Conservation (phyloP, 1,140 invertebrate species). For the Drosophila jambulina region DNA sequence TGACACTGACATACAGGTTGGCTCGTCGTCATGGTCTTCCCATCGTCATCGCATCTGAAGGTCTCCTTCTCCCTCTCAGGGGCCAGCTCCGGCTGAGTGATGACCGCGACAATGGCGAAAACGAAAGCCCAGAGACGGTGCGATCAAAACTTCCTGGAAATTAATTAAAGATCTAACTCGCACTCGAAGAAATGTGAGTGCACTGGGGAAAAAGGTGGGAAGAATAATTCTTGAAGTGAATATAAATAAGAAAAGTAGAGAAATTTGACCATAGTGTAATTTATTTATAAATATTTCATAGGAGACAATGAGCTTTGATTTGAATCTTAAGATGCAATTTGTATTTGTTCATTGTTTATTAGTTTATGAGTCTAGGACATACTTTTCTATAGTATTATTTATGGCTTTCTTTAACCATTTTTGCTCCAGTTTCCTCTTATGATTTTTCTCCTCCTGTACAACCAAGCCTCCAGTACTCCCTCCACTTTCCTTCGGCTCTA, state of each 20-base stretch:
- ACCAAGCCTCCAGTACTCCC: background rate
- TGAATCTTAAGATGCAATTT: background rate
- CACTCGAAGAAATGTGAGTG: constrained; percentile 5
- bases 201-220: background rate
- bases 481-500: constrained; percentile 43
- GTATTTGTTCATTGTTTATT: too few relatives aligned
- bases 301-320: background rate
- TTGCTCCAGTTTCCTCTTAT: too few relatives aligned
- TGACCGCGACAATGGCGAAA: constrained; percentile 80
- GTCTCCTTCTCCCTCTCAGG: background rate
- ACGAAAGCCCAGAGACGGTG: constrained; percentile 67
- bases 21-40: constrained; percentile 40
- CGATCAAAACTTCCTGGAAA: constrained; percentile 79
- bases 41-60: constrained; percentile 14
- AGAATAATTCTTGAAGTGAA: background rate
- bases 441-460: constrained; percentile 14
- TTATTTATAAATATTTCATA: too few relatives aligned
- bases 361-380: too few relatives aligned
- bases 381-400: background rate
- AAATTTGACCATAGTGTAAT: too few relatives aligned
- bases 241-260: too few relatives aligned
- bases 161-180: constrained; percentile 77
- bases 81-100: constrained; percentile 65
- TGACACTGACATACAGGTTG: constrained; percentile 76
- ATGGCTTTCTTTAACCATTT: background rate